These are phyloP conservation scores for Aspiorhynchus laticeps DNA, from an alignment of 2,113 vertebrate species.

Conservation along the genomic window DNA sequence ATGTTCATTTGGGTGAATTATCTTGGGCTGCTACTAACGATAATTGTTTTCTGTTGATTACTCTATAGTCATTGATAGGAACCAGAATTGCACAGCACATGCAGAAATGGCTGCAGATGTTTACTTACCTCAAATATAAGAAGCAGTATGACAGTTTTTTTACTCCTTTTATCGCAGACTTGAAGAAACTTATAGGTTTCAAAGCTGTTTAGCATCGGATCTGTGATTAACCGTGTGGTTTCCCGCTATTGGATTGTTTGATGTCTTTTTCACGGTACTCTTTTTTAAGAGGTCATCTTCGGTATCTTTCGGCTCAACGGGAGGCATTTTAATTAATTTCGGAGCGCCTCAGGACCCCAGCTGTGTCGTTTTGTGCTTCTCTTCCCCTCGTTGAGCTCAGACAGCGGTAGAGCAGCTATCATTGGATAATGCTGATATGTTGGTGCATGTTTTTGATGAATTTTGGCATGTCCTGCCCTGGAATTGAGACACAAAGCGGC, in stretches of 20 bases:
- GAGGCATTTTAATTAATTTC: constrained; percentile 37
- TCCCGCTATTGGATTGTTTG: constrained; percentile 1
- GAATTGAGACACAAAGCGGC: not conserved
- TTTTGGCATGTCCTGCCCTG: not conserved
- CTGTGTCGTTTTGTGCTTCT: not conserved
- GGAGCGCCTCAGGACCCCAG: not conserved
- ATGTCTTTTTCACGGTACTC: not conserved
- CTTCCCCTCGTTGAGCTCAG: no score
- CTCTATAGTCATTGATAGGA: not conserved
- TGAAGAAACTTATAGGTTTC: not conserved
- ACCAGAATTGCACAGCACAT: no score
- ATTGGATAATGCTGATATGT: not conserved
- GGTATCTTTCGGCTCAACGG: not conserved
- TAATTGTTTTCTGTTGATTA: not conserved
- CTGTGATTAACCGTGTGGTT: constrained; percentile 41
- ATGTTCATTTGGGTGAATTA: not conserved
- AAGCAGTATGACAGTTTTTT: not conserved
- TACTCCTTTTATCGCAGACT: not conserved
- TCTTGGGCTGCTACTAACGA: not conserved
- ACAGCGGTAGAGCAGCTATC: no score
- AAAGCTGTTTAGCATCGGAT: not conserved
- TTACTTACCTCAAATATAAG: not conserved
- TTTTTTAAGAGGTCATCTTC: constrained; percentile 18
- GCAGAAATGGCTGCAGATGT: no score
- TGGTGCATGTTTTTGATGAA: not conserved